Conservation (phyloP, 2,113 vertebrate species). For the Poecile atricapillus region DNA sequence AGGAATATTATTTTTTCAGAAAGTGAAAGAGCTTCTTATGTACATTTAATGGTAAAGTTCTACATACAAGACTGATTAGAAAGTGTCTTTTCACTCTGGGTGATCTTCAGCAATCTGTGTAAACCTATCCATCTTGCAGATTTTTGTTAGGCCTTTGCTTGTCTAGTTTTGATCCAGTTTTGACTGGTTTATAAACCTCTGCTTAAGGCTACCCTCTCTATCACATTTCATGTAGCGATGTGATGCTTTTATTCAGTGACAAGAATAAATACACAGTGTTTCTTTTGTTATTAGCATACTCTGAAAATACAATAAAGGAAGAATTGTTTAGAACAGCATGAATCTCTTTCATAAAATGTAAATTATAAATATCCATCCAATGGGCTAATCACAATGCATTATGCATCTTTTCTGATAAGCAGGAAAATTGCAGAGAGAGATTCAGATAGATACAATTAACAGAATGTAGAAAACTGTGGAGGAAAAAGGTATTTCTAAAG, state of each 20-base stretch:
- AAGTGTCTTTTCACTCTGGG: neutral
- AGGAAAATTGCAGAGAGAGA: slow-evolving; percentile 7
- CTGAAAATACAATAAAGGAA: slow-evolving; percentile 25
- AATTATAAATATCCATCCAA: slow-evolving; percentile 18
- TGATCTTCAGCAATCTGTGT: neutral
- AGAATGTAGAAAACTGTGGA: neutral
- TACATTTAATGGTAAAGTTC: neutral
- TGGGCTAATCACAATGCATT: slow-evolving; percentile 36
- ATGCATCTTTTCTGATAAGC: neutral
- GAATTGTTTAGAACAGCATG: neutral
- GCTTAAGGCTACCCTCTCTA: neutral
- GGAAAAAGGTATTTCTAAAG: neutral
- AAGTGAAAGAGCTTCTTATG: neutral
- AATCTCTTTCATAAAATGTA: slow-evolving; percentile 16
- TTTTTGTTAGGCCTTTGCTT: neutral
- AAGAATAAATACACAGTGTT: neutral
- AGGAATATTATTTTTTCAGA: neutral
- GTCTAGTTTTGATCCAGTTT: neutral
- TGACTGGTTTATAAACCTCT: neutral
- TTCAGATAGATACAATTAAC: slow-evolving; percentile 12
- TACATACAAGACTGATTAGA: neutral
- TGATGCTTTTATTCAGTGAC: neutral
- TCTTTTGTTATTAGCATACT: neutral
- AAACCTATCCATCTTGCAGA: neutral
- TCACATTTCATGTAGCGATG: neutral